A percentile compares a stretch with the other conserved stretches of the same genome.
phyloP scores from a whole-genome alignment of 2,113 vertebrate genomes.

The Apeltes quadracus region DNA sequence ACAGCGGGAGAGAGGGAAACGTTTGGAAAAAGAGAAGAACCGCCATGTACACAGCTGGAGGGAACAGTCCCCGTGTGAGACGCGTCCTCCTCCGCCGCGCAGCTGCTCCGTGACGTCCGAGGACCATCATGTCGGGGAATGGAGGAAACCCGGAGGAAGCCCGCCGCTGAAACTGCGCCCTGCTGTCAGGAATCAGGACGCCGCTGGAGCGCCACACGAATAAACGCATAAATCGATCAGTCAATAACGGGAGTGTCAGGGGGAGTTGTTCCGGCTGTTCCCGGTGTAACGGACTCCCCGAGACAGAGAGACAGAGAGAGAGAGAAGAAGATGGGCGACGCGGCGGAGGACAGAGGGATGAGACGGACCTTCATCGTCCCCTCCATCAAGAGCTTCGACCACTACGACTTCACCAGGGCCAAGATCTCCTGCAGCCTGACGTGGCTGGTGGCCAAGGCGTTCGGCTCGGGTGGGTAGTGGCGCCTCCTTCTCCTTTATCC shows the following conservation, averaged over 20 bases:
- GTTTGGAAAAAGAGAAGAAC: constrained; percentile 34
- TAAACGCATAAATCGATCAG: no score
- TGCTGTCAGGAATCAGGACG: constrained; percentile 15
- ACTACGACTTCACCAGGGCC: constrained; percentile 94
- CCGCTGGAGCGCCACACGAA: no score
- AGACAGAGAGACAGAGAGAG: constrained; percentile 45
- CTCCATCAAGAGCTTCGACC: constrained; percentile 93
- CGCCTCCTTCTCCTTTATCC: constrained; percentile 24
- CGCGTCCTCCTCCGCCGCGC: constrained; percentile 17
- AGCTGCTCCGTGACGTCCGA: constrained; percentile 52
- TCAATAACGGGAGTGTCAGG: constrained; percentile 28
- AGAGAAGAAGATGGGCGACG: constrained; percentile 88
- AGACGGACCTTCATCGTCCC: constrained; percentile 94
- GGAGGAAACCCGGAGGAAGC: constrained; percentile 65
- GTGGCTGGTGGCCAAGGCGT: constrained; percentile 98
- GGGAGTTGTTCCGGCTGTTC: constrained; percentile 63
- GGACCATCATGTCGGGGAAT: constrained; percentile 66
- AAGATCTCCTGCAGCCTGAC: constrained; percentile 95
- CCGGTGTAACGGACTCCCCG: constrained; percentile 36
- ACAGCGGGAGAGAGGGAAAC: constrained; percentile 45
- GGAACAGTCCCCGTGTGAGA: background rate
- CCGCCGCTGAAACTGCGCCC: constrained; percentile 53
- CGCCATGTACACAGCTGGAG: constrained; percentile 52
- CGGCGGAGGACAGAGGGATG: constrained; percentile 81
- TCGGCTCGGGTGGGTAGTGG: constrained; percentile 95